Percentiles rank a stretch among this genome's conserved stretches.
phyloP scores from a whole-genome alignment of 2,888 invertebrate species.

The Erynnis tages region DNA sequence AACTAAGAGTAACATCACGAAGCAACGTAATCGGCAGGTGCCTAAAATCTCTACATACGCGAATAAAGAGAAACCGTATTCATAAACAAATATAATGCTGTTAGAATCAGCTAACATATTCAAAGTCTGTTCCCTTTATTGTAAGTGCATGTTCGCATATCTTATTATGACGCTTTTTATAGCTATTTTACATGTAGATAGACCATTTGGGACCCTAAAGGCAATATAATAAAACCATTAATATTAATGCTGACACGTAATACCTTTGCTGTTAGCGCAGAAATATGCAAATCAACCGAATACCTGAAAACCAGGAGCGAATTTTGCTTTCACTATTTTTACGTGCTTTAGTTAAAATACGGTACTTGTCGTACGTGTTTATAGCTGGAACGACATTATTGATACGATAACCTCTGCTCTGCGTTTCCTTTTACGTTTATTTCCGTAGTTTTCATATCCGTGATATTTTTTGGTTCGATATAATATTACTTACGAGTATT shows the following conservation, averaged over 20 bases:
- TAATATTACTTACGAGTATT: too few species aligned
- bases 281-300: constrained; percentile 60
- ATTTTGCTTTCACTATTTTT: constrained; percentile 39
- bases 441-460: too few species aligned
- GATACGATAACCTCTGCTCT: too few species aligned
- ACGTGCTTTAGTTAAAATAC: constrained; percentile 51
- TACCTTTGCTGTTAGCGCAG: constrained; percentile 49
- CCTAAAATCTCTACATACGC: not conserved
- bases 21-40: too few species aligned
- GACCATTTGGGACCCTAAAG: constrained; percentile 39
- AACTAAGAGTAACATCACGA: too few species aligned
- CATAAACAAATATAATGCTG: not conserved
- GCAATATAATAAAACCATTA: constrained; percentile 63
- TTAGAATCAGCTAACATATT: constrained; percentile 20
- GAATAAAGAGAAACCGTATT: constrained; percentile 12
- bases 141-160: constrained; percentile 30
- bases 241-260: constrained; percentile 55
- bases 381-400: not conserved
- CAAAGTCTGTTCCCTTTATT: constrained; percentile 21
- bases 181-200: constrained; percentile 37
- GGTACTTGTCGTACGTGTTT: not conserved
- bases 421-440: too few species aligned
- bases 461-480: too few species aligned
- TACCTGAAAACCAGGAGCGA: constrained; percentile 35
- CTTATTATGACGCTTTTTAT: constrained; percentile 35